Evolutionary conservation across 2,888 invertebrate genomes (phyloP), one percentile per base, ranked within the genome.

Genomic region (Euplagia quadripunctaria): DNA sequence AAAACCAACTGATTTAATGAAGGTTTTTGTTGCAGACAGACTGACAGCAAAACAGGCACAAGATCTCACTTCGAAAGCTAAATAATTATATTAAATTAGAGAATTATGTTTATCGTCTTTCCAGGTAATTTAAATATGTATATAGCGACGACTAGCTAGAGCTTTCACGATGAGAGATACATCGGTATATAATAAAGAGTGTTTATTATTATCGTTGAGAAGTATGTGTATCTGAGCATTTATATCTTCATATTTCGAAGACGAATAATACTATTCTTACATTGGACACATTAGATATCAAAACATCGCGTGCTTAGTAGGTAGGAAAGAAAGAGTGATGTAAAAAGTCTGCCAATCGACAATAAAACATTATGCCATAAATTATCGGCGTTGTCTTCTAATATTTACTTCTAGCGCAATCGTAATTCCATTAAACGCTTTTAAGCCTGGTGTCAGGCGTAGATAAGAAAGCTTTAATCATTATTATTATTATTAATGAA

Each of bases 351-450:
- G 31, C 31, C 31, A 31, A 2, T 31, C 31, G 31, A 31, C 31
- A 31, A 31, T 31, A 31, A 31, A 31, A 31, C 31, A 31, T 31
- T 31, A 31, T 31, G 31, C 31, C 31, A 31, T 1, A 77, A 63
- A 49, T 66, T 16, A 52, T 46, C 41, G n/a, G 20, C 2, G 43
- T 42, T 67, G 52, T 66, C 55, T 42, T 72, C 41, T 71, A 74
- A 74, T 73, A 65, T 71, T 31, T 20, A 65, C 64, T 71, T 20
- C 64, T 64, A n/a, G 43, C 20, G 41, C 31, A 31, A 31, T 65
- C 71, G n/a, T 12, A 67, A n/a, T 51, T 12, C 72, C 70, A 72
- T 75, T 78, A 74, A 79, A 73, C 70, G 65, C 73, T 46, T 72
- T 43, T 69, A 49, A 73, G 69, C 66, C n/a, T 46, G n/a, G 17